phyloP scores from a whole-genome alignment of 2,888 invertebrate genomes.

The Drosophila neotestacea region DNA sequence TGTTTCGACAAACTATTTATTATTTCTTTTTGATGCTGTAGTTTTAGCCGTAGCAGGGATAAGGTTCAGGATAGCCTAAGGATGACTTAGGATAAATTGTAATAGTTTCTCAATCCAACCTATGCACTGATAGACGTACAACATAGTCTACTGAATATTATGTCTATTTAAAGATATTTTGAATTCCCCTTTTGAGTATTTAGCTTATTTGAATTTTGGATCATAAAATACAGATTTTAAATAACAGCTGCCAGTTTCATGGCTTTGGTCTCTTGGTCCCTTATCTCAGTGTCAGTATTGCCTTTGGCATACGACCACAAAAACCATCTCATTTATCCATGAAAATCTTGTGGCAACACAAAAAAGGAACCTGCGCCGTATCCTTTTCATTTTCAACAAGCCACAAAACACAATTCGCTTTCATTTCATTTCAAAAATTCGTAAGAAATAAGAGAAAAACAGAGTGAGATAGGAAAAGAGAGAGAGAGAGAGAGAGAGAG shows the following conservation, averaged over 20 bases:
- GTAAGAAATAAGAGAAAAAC: constrained; percentile 1
- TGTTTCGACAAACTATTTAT: constrained; percentile 12
- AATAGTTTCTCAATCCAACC: neutral
- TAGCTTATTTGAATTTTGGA: constrained; percentile 15
- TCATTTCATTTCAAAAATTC: constrained; percentile 70
- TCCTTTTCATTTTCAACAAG: constrained; percentile 75
- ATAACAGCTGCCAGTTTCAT: constrained; percentile 62
- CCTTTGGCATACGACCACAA: constrained; percentile 63
- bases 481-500: constrained; percentile 15
- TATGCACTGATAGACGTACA: neutral
- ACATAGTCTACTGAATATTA: too few relatives aligned
- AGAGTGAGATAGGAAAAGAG: neutral
- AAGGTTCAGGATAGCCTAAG: neutral
- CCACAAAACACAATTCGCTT: constrained; percentile 78
- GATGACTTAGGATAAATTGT: neutral
- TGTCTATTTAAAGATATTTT: neutral
- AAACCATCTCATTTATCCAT: constrained; percentile 80
- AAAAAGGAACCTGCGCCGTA: constrained; percentile 67
- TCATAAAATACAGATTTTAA: constrained; percentile 17
- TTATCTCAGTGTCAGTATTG: constrained; percentile 49
- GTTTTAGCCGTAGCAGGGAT: neutral
- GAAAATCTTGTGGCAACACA: constrained; percentile 70
- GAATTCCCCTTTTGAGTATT: neutral
- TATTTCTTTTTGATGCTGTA: neutral
- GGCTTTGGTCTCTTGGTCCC: constrained; percentile 19